Conservation (phyloP, 2,888 invertebrate genomes). For the Proisotoma minuta region DNA sequence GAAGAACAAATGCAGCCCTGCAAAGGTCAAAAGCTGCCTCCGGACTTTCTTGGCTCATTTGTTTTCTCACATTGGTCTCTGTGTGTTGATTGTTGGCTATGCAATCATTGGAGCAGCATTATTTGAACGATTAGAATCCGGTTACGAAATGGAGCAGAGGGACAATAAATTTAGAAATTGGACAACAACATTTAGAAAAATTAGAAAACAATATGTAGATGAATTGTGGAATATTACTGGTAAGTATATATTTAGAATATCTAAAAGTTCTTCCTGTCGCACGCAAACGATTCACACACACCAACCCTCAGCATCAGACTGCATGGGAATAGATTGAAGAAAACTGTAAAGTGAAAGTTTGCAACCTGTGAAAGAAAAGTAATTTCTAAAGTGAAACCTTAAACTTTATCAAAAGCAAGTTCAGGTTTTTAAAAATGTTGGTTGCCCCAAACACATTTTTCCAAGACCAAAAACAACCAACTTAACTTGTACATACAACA, state of each 20-base stretch:
- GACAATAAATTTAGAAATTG: slow-evolving; percentile 51
- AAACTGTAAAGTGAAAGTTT: neutral
- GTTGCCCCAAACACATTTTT: too few species aligned
- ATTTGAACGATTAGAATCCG: slow-evolving; percentile 69
- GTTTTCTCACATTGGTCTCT: slow-evolving; percentile 66
- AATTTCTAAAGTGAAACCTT: slow-evolving; percentile 17
- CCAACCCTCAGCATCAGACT: too few species aligned
- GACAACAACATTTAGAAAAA: slow-evolving; percentile 35
- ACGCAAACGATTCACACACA: slow-evolving; percentile 11
- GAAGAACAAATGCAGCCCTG: slow-evolving; percentile 38
- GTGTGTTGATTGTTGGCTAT: slow-evolving; percentile 67
- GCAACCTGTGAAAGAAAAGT: slow-evolving; percentile 1
- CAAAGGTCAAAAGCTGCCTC: slow-evolving; percentile 48
- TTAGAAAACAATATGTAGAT: slow-evolving; percentile 61
- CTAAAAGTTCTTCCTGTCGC: neutral
- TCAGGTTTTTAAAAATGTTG: too few species aligned
- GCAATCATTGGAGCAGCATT: slow-evolving; percentile 69
- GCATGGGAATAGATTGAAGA: too few species aligned
- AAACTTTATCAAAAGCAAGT: slow-evolving; percentile 14
- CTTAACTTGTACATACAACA: too few species aligned
- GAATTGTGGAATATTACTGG: slow-evolving; percentile 78
- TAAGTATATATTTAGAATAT: slow-evolving; percentile 51
- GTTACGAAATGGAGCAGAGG: slow-evolving; percentile 62
- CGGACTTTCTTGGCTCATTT: slow-evolving; percentile 57
- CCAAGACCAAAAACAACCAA: too few species aligned